A percentile compares a stretch with the other conserved stretches of the same genome.
Conservation (phyloP, 2,113 vertebrate genomes). For the Myanophis thanlyinensis region DNA sequence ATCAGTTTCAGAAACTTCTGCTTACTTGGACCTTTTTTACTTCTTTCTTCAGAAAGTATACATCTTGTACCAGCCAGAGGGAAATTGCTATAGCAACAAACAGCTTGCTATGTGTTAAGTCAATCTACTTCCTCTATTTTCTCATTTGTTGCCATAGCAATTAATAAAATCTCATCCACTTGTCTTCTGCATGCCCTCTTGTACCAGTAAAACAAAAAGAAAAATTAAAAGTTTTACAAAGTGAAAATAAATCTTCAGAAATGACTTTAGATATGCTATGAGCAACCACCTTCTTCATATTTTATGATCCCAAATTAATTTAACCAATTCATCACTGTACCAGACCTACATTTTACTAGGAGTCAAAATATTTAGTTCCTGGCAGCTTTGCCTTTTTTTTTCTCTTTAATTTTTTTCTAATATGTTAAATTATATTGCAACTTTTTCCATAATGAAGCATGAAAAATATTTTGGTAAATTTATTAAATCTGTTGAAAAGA, state of each 20-base stretch:
- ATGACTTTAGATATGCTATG: neutral
- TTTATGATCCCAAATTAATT: neutral
- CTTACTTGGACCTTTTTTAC: neutral
- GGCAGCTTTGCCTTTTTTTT: neutral
- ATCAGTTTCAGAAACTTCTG: neutral
- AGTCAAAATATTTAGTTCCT: neutral
- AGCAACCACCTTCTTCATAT: neutral
- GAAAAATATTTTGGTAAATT: neutral
- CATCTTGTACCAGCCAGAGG: neutral
- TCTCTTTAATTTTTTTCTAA: neutral
- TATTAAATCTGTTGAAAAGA: neutral
- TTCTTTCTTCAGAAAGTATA: neutral
- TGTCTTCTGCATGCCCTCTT: neutral
- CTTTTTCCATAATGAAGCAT: neutral
- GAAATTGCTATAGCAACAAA: neutral
- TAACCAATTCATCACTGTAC: neutral
- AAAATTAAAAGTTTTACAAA: neutral
- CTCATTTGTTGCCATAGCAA: neutral
- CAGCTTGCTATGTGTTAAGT: neutral
- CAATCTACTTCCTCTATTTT: neutral
- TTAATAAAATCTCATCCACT: neutral
- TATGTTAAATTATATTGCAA: neutral
- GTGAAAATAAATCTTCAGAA: neutral
- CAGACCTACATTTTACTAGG: neutral
- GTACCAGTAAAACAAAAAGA: neutral